Evolutionary conservation across 2,797 vertebrate genomes (phyloP).

Genomic region (Enteromius fasciolatus): DNA sequence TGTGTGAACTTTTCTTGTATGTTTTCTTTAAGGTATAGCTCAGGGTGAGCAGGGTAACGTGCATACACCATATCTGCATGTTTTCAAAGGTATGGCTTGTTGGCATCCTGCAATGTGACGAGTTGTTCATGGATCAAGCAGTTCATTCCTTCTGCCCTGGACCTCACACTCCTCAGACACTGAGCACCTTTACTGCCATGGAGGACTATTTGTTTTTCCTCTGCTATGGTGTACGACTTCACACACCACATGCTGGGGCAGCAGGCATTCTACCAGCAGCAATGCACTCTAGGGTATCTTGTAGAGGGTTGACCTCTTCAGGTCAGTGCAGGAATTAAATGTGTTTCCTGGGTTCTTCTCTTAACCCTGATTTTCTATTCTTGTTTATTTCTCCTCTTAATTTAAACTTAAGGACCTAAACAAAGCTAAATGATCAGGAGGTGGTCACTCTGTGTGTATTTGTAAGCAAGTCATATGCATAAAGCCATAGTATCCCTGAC

Average conservation of each 20-base stretch:
- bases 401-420: slow-evolving; percentile 14
- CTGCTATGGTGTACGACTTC: slow-evolving; percentile 71
- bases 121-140: slow-evolving; percentile 68
- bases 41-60: slow-evolving; percentile 8
- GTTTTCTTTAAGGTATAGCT: slow-evolving; percentile 8
- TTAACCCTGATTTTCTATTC: slow-evolving; percentile 3
- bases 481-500: slow-evolving; percentile 47
- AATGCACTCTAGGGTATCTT: slow-evolving; percentile 66
- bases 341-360: slow-evolving; percentile 28
- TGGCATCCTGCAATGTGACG: slow-evolving; percentile 73
- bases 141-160: slow-evolving; percentile 71
- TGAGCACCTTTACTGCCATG: slow-evolving; percentile 73
- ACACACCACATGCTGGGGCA: slow-evolving; percentile 71
- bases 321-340: slow-evolving; percentile 57
- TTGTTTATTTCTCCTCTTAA: neutral
- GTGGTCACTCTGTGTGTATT: slow-evolving; percentile 13
- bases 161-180: slow-evolving; percentile 73
- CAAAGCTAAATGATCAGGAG: slow-evolving; percentile 19
- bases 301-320: slow-evolving; percentile 63
- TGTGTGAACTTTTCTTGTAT: neutral
- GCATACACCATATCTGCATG: slow-evolving; percentile 46
- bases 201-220: slow-evolving; percentile 77
- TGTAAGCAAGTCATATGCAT: slow-evolving; percentile 54
- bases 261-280: slow-evolving; percentile 66
- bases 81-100: slow-evolving; percentile 71